Conservation (phyloP, 2,113 vertebrate species). For the Machaerirhynchus nigripectus region DNA sequence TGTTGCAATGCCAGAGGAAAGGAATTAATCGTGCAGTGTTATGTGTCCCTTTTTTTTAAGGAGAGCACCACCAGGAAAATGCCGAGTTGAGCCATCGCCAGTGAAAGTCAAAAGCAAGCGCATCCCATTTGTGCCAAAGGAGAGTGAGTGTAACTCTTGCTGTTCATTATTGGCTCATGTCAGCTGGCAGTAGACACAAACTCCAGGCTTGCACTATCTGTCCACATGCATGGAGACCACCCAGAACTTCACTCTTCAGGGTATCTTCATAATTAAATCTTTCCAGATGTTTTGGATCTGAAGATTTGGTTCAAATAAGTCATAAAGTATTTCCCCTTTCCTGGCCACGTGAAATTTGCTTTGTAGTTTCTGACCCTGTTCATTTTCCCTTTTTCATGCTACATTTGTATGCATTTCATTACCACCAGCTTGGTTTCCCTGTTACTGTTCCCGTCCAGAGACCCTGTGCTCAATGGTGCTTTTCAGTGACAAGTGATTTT, state of each 20-base stretch:
- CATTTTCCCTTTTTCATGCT: background rate
- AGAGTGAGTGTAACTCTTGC: conserved; percentile 79
- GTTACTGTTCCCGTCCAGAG: background rate
- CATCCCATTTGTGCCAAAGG: conserved; percentile 83
- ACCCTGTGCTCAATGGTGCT: background rate
- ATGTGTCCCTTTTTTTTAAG: conserved; percentile 68
- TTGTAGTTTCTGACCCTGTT: background rate
- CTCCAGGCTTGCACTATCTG: background rate
- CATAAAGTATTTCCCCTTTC: background rate
- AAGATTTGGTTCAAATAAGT: background rate
- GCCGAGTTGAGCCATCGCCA: conserved; percentile 77
- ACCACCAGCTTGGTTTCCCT: background rate
- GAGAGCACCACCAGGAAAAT: conserved; percentile 88
- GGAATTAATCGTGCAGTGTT: background rate
- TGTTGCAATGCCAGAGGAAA: background rate
- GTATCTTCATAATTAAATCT: background rate
- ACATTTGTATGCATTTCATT: background rate
- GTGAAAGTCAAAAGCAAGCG: conserved; percentile 84
- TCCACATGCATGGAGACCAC: background rate
- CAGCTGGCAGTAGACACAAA: background rate
- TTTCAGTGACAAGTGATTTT: background rate
- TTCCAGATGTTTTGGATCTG: background rate
- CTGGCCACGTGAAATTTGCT: background rate
- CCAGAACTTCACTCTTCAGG: background rate
- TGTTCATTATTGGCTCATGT: background rate